Evolutionary conservation across 2,797 vertebrate genomes (phyloP), one percentile per base, ranked within the genome.

Genomic region (Prunella strophiata): DNA sequence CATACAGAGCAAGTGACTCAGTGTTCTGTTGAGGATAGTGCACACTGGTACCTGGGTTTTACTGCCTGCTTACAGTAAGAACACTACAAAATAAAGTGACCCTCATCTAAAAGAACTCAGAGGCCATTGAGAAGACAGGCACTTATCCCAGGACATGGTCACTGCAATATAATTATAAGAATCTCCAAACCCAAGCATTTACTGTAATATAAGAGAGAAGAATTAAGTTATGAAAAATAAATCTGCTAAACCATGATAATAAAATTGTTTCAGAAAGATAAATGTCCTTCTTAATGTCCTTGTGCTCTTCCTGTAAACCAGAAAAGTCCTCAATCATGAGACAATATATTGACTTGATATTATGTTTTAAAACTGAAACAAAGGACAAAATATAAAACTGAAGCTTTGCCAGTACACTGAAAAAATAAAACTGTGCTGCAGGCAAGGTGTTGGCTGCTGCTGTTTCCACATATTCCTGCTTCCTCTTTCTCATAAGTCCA

Each of bases 361-460:
- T 58, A 65, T 16, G 51, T 63, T 88, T 91, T 94, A 72, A 72
- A 85, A 85, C 36, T 59, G 43, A 87, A 85, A 70, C 11, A 20
- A 87, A 92, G 84, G 82, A 68, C 48, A 80, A 65, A 77, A 92
- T 52, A 70, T 47, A 66, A 85, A 89, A 48, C 66, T 83, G 65
- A 92, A 93, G 55, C 76, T 81, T 81, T 91, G 68, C 47, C 62
- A 80, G n/a, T 12, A 68, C 26, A 43, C 51, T 93, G 51, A 71
- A 61, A 89, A 94, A 89, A 66, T 61, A 91, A 74, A 85, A 92
- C 66, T n/a, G 82, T 85, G 43, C 81, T 95, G 74, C 74, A 92
- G 86, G 80, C 83, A 92, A 93, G 77, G 74, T 93, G 63, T 59
- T 81, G 73, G 55, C 71, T 95, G 74, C 85, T 96, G 73, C 16